Evolutionary conservation across 2,888 invertebrate species (phyloP).

Genomic region (Odontothrips loti): DNA sequence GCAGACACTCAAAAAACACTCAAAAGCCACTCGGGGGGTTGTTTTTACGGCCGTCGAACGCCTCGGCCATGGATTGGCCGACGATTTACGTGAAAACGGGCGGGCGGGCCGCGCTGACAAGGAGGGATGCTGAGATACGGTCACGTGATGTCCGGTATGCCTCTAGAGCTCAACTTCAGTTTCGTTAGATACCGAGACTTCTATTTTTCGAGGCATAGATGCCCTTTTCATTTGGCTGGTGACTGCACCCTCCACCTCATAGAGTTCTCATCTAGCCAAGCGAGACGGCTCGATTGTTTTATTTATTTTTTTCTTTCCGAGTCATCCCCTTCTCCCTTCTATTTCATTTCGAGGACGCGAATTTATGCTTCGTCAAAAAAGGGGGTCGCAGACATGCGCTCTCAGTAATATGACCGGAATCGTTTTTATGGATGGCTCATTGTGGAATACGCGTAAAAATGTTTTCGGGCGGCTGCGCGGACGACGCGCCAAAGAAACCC

Average conservation of each 20-base stretch:
- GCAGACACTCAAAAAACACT: slow-evolving; percentile 21
- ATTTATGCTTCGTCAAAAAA: background rate
- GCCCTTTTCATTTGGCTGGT: too few relatives aligned
- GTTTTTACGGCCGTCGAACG: background rate
- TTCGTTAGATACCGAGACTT: too few relatives aligned
- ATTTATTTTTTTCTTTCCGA: too few relatives aligned
- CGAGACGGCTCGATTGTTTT: background rate
- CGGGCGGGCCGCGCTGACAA: background rate
- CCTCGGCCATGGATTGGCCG: background rate
- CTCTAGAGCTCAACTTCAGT: too few relatives aligned
- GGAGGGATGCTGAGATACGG: background rate
- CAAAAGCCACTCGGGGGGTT: background rate
- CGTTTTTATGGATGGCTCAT: background rate
- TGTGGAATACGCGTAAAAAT: background rate
- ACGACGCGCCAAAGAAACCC: too few relatives aligned
- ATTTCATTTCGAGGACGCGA: background rate
- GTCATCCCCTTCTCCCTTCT: background rate
- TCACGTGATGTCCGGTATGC: too few relatives aligned
- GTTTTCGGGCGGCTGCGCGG: too few relatives aligned
- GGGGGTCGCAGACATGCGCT: too few relatives aligned
- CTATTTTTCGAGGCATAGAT: too few relatives aligned
- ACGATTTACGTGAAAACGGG: background rate
- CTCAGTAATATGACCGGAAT: background rate
- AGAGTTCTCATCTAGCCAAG: background rate
- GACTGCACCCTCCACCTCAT: too few relatives aligned